phyloP scores from a whole-genome alignment of 2,797 vertebrate species.

The Rhinoraja longicauda region DNA sequence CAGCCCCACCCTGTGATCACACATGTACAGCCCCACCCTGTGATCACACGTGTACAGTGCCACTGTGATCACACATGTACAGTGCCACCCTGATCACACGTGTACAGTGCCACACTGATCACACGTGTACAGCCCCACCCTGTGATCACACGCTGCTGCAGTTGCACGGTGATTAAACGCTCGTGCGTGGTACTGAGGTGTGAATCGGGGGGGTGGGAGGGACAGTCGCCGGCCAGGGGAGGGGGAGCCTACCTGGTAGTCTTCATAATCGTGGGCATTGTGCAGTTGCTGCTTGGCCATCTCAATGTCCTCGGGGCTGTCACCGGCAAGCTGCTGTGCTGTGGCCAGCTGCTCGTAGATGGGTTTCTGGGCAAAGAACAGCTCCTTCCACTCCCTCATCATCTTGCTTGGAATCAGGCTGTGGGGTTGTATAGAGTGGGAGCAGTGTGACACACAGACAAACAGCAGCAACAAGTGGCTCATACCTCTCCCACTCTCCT shows the following conservation, averaged over 20 bases:
- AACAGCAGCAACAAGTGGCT: too few species aligned
- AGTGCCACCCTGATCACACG: too few species aligned
- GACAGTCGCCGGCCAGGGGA: slow-evolving; percentile 44
- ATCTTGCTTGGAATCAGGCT: slow-evolving; percentile 76
- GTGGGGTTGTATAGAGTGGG: slow-evolving; percentile 31
- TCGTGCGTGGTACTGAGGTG: too few species aligned
- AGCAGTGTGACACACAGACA: neutral
- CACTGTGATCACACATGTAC: too few species aligned
- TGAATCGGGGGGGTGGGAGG: slow-evolving; percentile 31
- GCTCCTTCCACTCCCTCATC: slow-evolving; percentile 81
- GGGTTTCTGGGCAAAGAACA: slow-evolving; percentile 70
- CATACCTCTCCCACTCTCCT: too few species aligned
- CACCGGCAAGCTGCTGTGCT: slow-evolving; percentile 45
- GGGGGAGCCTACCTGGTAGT: slow-evolving; percentile 71
- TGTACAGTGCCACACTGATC: too few species aligned
- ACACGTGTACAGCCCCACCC: too few species aligned
- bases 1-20: too few species aligned
- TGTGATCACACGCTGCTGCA: too few species aligned
- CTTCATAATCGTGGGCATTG: slow-evolving; percentile 76
- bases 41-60: too few species aligned
- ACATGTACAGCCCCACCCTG: too few species aligned
- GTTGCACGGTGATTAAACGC: too few species aligned
- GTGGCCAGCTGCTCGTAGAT: slow-evolving; percentile 65
- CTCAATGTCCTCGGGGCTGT: slow-evolving; percentile 57
- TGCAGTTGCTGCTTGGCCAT: slow-evolving; percentile 69